A percentile compares a stretch with the other conserved stretches of the same genome.
These are phyloP conservation scores for Melinopterus prodromus DNA, from an alignment of 2,888 invertebrate genomes.

Conservation along the genomic window DNA sequence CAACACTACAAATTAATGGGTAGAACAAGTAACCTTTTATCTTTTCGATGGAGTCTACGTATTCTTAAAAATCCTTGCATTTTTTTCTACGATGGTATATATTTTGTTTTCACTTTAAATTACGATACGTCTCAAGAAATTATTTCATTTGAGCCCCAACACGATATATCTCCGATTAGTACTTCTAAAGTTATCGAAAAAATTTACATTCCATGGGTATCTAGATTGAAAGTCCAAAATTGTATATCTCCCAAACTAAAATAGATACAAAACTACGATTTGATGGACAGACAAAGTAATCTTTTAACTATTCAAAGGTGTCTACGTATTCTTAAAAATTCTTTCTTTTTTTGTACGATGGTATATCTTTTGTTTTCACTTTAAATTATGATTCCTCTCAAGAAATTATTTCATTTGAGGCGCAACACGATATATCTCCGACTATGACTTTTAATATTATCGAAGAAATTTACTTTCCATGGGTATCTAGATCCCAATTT, in stretches of 20 bases:
- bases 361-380: background rate
- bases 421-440: background rate
- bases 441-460: background rate
- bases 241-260: slow-evolving; percentile 1
- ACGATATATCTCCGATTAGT: background rate
- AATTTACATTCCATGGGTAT: background rate
- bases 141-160: slow-evolving; percentile 1
- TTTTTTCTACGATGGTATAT: background rate
- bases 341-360: background rate
- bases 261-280: background rate
- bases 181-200: background rate
- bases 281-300: background rate
- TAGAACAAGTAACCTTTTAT: background rate
- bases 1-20: background rate
- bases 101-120: background rate
- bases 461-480: background rate
- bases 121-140: background rate
- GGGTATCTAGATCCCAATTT: background rate
- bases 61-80: background rate
- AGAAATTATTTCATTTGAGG: slow-evolving; percentile 5
- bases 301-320: background rate
- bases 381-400: background rate
- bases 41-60: background rate
- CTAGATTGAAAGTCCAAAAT: slow-evolving; percentile 5
- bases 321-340: background rate